A percentile compares a stretch with the other conserved stretches of the same genome.
phyloP scores from a whole-genome alignment of 2,888 invertebrate species.

The Patella depressa region DNA sequence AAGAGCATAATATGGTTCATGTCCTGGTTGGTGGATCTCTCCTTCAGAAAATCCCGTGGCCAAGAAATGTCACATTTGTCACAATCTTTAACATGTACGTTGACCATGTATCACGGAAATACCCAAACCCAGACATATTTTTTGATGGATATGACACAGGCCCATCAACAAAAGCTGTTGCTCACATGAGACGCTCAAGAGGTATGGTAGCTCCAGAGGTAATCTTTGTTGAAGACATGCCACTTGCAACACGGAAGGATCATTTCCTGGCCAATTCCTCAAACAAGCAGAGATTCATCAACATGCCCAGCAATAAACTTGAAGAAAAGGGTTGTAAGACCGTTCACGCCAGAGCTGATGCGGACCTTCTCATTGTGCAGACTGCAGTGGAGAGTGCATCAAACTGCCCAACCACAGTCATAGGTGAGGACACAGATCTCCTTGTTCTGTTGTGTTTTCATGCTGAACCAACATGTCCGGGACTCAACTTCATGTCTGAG shows the following conservation, averaged over 20 bases:
- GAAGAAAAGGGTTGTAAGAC: neutral
- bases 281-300: slow-evolving; percentile 20
- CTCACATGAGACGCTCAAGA: slow-evolving; percentile 30
- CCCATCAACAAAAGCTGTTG: slow-evolving; percentile 33
- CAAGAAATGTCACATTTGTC: slow-evolving; percentile 20
- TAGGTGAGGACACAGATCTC: slow-evolving; percentile 3
- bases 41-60: slow-evolving; percentile 33
- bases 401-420: slow-evolving; percentile 7
- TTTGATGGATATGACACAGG: slow-evolving; percentile 40
- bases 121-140: slow-evolving; percentile 26
- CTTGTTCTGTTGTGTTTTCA: neutral
- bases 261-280: neutral
- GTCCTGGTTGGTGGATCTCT: slow-evolving; percentile 37
- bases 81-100: slow-evolving; percentile 22
- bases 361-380: neutral
- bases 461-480: neutral
- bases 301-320: slow-evolving; percentile 8
- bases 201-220: slow-evolving; percentile 31
- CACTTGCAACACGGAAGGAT: neutral
- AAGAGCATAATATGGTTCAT: neutral
- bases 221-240: slow-evolving; percentile 35
- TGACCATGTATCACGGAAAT: slow-evolving; percentile 23
- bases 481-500: neutral
- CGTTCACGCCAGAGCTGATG: neutral
- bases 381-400: neutral